These are phyloP conservation scores for Drosophila repletoides DNA, from an alignment of 1,140 invertebrate genomes.

Conservation along the genomic window DNA sequence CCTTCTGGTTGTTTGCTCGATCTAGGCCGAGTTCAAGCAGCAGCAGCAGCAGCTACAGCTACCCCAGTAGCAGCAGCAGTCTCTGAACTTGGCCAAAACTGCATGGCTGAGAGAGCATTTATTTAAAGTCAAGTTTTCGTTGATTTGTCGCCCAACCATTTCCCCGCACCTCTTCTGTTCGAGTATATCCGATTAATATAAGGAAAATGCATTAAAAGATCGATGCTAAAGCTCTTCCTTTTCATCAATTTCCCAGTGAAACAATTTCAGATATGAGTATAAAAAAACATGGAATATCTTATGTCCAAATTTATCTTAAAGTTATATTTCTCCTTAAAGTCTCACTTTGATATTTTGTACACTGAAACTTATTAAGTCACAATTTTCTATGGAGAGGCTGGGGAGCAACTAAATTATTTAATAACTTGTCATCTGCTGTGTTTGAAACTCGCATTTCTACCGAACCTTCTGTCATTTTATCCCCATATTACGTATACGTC, in stretches of 20 bases:
- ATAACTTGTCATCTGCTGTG: constrained; percentile 26
- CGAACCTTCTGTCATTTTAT: constrained; percentile 18
- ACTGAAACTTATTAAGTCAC: too few species aligned
- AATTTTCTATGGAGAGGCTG: too few species aligned
- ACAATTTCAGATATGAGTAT: too few species aligned
- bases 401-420: constrained; percentile 25
- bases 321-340: too few species aligned
- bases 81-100: constrained; percentile 47
- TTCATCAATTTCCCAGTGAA: too few species aligned
- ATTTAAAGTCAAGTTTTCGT: constrained; percentile 67
- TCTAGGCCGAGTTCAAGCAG: constrained; percentile 31
- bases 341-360: too few species aligned
- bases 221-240: constrained; percentile 2
- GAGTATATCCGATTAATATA: too few species aligned
- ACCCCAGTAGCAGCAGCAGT: not conserved
- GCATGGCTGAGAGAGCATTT: constrained; percentile 69
- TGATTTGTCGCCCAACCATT: constrained; percentile 60
- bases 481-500: constrained; percentile 29
- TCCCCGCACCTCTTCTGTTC: too few species aligned
- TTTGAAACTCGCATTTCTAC: constrained; percentile 6
- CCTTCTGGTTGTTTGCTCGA: constrained; percentile 27
- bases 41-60: constrained; percentile 1
- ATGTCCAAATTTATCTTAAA: too few species aligned
- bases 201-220: too few species aligned
- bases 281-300: too few species aligned